Percentiles rank a stretch among this genome's conserved stretches.
Evolutionary conservation across 2,113 vertebrate species (phyloP).

Genomic region (Axis porcinus): DNA sequence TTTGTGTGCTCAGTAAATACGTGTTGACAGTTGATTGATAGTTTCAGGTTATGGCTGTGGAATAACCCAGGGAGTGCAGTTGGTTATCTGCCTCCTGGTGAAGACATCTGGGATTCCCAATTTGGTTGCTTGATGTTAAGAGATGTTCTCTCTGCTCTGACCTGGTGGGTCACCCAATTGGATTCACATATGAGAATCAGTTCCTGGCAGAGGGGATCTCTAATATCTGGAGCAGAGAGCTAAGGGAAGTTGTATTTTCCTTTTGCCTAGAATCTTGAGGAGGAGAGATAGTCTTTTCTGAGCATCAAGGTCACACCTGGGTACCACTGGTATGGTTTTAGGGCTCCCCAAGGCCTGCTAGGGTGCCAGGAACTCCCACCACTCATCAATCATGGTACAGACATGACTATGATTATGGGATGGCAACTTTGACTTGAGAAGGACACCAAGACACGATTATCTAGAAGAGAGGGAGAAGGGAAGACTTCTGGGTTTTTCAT

Average conservation of each 20-base stretch:
- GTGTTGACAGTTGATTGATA: neutral
- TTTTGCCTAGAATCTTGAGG: neutral
- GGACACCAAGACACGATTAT: too few species aligned
- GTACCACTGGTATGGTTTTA: neutral
- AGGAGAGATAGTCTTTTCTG: neutral
- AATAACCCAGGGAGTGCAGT: neutral
- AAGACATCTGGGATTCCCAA: neutral
- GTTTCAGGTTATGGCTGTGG: neutral
- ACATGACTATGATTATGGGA: neutral
- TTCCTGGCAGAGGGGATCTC: neutral
- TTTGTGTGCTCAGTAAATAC: neutral
- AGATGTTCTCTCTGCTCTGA: neutral
- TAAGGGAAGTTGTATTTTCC: neutral
- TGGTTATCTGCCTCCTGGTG: neutral
- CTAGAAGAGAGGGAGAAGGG: neutral
- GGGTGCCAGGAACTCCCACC: neutral
- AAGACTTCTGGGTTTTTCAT: neutral
- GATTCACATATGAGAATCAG: neutral
- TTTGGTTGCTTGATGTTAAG: neutral
- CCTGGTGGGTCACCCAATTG: accelerated
- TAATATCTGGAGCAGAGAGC: neutral
- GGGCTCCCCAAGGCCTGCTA: neutral
- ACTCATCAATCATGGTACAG: neutral
- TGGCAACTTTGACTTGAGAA: neutral
- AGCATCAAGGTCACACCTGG: neutral